Evolutionary conservation across 1,140 invertebrate species (phyloP), one percentile per base, ranked within the genome.

Genomic region (Drosophila repletoides): DNA sequence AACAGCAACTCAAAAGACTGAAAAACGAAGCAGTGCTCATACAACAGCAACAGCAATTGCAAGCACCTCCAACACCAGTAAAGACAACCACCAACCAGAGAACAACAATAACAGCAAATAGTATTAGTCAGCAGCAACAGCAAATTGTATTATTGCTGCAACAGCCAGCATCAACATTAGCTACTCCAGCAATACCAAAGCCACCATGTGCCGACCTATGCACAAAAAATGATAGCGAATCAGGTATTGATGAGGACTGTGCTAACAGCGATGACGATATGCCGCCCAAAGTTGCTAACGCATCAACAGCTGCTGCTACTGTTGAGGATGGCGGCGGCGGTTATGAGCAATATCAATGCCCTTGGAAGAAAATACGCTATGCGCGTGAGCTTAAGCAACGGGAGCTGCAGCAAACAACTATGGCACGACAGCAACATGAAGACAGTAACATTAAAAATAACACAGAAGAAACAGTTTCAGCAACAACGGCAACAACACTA

Each of bases 341-440:
- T 31, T 89, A 88, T 41, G 88, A 89, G 63, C 86, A 88, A 21
- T 88, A 88, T 76, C 81, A 89, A 21, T 90, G 86, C 52, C 89
- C 89, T 3, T 90, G 89, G 89, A 90, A 90, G 45, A 90, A 90
- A 63, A 90, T 90, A 7, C 75, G 89, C 2, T 90, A 76, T 60
- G 89, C 89, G 15, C 64, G 89, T 1, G 89, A 90, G 72, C 77
- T 88, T 4, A 90, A 89, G 52, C 89, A 88, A 41, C 72, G 81
- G n/a, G 80, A 89, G 59, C 43, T 75, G 70, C 64, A 88, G 38
- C 67, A 80, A 36, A 65, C 68, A 60, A 59, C 58, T 41, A 21
- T 40, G 14, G 34, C 15, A 12, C 34, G 69, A 9, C 34, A 76
- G 48, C 45, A 61, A 2, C 33, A 29, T 15, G 36, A 70, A n/a